phyloP scores from a whole-genome alignment of 2,113 vertebrate genomes.

The Rhegmatorhina hoffmannsi region DNA sequence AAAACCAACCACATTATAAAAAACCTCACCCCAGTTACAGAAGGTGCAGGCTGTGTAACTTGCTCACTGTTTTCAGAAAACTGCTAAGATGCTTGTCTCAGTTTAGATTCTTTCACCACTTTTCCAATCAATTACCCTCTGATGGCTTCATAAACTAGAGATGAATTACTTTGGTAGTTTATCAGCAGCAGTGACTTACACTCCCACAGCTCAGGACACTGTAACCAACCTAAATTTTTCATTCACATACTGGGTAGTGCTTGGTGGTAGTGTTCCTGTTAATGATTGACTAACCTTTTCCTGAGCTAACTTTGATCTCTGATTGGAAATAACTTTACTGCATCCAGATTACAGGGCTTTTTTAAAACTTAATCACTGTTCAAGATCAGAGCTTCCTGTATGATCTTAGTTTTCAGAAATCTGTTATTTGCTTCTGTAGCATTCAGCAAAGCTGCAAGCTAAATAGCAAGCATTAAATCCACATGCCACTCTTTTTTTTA shows the following conservation, averaged over 20 bases:
- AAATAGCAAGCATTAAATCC: background rate
- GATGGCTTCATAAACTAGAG: background rate
- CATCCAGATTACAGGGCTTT: background rate
- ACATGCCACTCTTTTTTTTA: background rate
- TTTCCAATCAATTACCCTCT: background rate
- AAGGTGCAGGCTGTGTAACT: background rate
- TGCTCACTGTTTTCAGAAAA: background rate
- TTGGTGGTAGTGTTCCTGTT: background rate
- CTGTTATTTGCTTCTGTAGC: background rate
- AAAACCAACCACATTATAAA: background rate
- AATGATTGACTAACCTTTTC: background rate
- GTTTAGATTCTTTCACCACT: background rate
- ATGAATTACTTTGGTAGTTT: background rate
- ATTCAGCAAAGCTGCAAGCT: background rate
- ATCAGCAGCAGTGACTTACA: background rate
- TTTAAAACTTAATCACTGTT: background rate
- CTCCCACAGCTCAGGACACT: background rate
- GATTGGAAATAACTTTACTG: background rate
- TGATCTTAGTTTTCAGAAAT: background rate
- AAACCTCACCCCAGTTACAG: fast-evolving
- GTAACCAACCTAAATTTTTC: background rate
- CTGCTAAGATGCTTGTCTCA: background rate
- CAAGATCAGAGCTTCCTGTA: background rate
- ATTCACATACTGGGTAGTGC: background rate
- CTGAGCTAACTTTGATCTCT: background rate